phyloP scores from a whole-genome alignment of 2,888 invertebrate species.

The Portevinia maculata region DNA sequence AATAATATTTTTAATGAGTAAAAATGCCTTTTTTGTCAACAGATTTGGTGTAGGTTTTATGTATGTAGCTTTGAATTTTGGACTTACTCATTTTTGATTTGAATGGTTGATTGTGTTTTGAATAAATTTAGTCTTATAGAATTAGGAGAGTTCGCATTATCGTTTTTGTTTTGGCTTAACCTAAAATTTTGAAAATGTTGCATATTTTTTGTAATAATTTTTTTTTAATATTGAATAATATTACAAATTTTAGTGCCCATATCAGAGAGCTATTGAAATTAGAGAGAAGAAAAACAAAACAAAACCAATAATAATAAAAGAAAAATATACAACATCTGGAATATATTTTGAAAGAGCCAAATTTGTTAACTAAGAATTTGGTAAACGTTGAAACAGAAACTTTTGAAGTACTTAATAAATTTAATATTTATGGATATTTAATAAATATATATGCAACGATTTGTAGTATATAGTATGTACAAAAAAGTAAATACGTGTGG shows the following conservation, averaged over 20 bases:
- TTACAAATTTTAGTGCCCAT: background rate
- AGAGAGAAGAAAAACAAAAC: background rate
- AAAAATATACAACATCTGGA: constrained; percentile 14
- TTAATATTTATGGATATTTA: constrained; percentile 4
- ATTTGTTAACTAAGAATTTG: constrained; percentile 5
- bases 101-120: constrained; percentile 6
- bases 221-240: background rate
- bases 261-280: constrained; percentile 6
- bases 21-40: constrained; percentile 21
- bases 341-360: constrained; percentile 44
- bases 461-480: background rate
- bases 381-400: constrained; percentile 4
- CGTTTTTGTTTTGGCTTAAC: background rate
- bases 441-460: constrained; percentile 1
- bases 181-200: background rate
- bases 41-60: constrained; percentile 17
- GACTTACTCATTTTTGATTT: constrained; percentile 26
- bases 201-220: background rate
- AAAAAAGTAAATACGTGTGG: constrained; percentile 31
- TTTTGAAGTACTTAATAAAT: background rate
- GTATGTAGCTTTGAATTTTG: background rate
- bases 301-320: too few relatives aligned
- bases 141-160: constrained; percentile 42
- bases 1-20: constrained; percentile 47
- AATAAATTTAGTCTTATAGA: constrained; percentile 18